Base-by-base conservation (phyloP, 2,113 vertebrate genomes). In the Podocnemis expansa region DNA sequence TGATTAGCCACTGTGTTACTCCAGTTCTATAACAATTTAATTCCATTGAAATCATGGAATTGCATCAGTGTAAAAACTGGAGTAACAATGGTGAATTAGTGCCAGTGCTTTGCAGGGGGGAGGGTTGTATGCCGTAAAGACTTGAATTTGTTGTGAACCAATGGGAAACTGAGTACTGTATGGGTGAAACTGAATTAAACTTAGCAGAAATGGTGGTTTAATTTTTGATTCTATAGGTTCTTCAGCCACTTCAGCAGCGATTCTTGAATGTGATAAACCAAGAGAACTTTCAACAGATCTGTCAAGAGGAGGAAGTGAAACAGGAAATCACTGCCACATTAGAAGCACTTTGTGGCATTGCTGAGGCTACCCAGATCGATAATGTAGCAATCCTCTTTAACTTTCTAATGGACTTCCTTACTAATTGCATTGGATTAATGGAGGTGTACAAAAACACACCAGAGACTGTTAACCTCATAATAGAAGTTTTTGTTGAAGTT, bases 401-500 rank as follows among this genome's bases (percentile, higher is more conserved):
- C 95, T 99, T 99, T 90, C 98, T 99, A 91, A 99, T 99, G 99
- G 99, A 99, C 98, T 99, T 99, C 96, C 98, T 99, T 97, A 99
- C 99, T 97, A 99, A 99, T 97, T 99, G 99, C 97, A 99, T 99
- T 91, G 99, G 99, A 90, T 98, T 99, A 94, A 99, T 99, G 99
- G 99, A 99, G 98, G 99, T 99, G 78, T 99, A 99, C 97, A 99
- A 99, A 97, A 99, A 99, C 97, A 99, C 99, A 8, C 99, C 99
- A 10, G 99, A 99, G 97, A 99, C 99, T 38, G 99, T 99, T 97
- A 99, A 99, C 98, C 99, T 99, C 96, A 99, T 99, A 90, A 99
- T 99, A 76, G 99, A 99, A 98, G 99, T 99, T 88, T 99, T 99
- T 97, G 99, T 99, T 96, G 99, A 99, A 98, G 99, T 99, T 97